Evolutionary conservation across 2,797 vertebrate genomes (phyloP).

Genomic region (Acanthurus tractus): DNA sequence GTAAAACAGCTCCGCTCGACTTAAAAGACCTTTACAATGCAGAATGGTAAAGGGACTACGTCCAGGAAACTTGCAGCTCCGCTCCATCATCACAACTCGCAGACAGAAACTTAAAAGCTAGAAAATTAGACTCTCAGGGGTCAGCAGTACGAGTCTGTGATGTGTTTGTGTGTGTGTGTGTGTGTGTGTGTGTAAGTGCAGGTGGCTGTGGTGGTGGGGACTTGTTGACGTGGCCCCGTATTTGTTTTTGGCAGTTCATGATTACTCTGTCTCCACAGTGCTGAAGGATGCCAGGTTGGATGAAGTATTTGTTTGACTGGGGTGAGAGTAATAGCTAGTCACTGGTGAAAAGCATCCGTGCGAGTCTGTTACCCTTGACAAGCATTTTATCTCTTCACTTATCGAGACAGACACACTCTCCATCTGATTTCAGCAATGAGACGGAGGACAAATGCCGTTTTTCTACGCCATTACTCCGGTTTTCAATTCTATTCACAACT

Average conservation of each 20-base stretch:
- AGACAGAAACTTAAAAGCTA: conserved; percentile 42
- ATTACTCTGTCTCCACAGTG: conserved; percentile 54
- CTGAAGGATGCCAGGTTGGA: conserved; percentile 58
- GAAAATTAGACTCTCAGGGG: conserved; percentile 38
- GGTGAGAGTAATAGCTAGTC: conserved; percentile 71
- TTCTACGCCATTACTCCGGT: conserved; percentile 79
- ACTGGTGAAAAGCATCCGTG: conserved; percentile 63
- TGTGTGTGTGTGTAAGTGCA: conserved; percentile 15
- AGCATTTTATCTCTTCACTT: conserved; percentile 73
- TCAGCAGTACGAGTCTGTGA: conserved; percentile 29
- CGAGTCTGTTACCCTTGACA: conserved; percentile 75
- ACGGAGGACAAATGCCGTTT: conserved; percentile 74
- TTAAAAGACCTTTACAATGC: conserved; percentile 38
- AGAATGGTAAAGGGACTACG: conserved; percentile 27
- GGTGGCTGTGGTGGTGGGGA: conserved; percentile 16
- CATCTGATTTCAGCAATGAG: conserved; percentile 64
- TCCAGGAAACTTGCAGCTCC: conserved; percentile 45
- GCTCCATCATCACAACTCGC: conserved; percentile 43
- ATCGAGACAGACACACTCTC: conserved; percentile 41
- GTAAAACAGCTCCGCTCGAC: conserved; percentile 37
- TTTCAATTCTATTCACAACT: conserved; percentile 82
- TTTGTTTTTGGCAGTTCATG: conserved; percentile 72
- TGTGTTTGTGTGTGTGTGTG: conserved; percentile 5
- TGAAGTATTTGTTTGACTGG: conserved; percentile 65
- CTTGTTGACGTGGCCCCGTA: conserved; percentile 36